Conservation (phyloP, 53 echinoderm and acorn worm species). For the Mesocentrotus franciscanus region DNA sequence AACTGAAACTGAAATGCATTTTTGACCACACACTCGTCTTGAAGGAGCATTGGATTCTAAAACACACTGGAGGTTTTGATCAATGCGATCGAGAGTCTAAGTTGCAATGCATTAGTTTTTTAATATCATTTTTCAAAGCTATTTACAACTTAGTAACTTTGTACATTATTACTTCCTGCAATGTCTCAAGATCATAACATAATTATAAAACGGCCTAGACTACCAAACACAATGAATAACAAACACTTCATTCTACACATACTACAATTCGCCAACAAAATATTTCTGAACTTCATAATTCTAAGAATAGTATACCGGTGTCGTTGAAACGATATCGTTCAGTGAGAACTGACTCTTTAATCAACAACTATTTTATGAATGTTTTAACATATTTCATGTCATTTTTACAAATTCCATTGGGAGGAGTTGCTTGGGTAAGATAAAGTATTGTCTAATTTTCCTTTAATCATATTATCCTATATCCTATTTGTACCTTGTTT, state of each 20-base stretch:
- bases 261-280: background rate
- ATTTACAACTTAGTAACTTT: background rate
- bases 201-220: background rate
- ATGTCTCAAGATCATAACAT: background rate
- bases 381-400: too few relatives aligned
- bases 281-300: too few relatives aligned
- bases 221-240: background rate
- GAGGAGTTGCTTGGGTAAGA: too few relatives aligned
- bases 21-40: background rate
- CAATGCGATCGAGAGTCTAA: background rate
- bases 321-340: too few relatives aligned
- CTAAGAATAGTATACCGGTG: too few relatives aligned
- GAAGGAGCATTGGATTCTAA: background rate
- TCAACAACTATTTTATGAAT: too few relatives aligned
- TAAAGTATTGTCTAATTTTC: too few relatives aligned
- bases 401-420: too few relatives aligned
- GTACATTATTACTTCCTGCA: background rate
- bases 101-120: background rate
- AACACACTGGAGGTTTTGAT: background rate
- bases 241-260: background rate
- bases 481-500: too few relatives aligned
- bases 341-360: too few relatives aligned
- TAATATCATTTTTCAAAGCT: background rate
- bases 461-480: too few relatives aligned
- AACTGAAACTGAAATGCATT: background rate